These are phyloP conservation scores for Dolichoris vasculosae DNA, from an alignment of 1,140 invertebrate genomes.

Conservation along the genomic window DNA sequence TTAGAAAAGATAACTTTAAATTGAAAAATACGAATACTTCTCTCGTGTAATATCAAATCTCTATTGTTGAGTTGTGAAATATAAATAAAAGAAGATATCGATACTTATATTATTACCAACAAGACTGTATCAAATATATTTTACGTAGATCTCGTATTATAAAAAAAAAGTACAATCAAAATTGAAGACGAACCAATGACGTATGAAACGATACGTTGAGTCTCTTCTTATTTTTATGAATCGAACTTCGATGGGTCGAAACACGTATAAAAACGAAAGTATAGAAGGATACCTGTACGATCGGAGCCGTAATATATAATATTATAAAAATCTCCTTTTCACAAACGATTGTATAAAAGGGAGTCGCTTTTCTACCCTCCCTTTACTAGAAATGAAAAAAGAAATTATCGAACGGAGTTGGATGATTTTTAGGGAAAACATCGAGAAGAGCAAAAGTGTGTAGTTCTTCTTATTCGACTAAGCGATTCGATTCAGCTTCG, in stretches of 20 bases:
- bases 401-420: not conserved
- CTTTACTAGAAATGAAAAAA: not conserved
- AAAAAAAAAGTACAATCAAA: conserved; percentile 21
- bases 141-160: not conserved
- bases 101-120: not conserved
- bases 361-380: not conserved
- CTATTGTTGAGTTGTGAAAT: not conserved
- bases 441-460: not conserved
- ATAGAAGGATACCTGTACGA: conserved; percentile 6
- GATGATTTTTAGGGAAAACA: conserved; percentile 31
- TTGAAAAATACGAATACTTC: not conserved
- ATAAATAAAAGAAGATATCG: not conserved
- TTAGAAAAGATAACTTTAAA: not conserved
- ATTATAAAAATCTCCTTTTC: not conserved
- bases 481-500: conserved; percentile 27
- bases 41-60: not conserved
- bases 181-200: not conserved
- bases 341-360: not conserved
- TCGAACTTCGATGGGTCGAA: not conserved
- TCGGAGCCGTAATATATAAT: not conserved
- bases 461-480: conserved; percentile 23
- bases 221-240: not conserved
- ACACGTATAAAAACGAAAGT: not conserved
- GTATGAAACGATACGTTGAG: not conserved
- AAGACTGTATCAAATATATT: conserved; percentile 23